Evolutionary conservation across 2,113 vertebrate genomes (phyloP), one percentile per base, ranked within the genome.

Genomic region (Semicossyphus pulcher): DNA sequence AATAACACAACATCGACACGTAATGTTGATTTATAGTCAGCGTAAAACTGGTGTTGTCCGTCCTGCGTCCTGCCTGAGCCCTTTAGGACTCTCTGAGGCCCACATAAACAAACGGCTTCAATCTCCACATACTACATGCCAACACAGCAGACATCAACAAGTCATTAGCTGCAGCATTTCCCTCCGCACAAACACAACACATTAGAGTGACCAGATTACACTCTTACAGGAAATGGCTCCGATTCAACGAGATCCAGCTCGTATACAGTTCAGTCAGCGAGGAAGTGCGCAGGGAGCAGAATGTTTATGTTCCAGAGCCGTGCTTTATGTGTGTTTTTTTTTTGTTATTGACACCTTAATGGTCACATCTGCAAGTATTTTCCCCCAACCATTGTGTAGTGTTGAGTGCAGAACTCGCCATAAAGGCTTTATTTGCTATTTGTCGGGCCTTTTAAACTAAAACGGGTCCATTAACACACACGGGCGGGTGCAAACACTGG

Each of bases 321-420:
- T 18, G 51, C 59, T 78, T 79, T 62, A 48, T 67, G 31, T n/a
- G 32, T n/a, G n/a, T n/a, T n/a, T 42, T 66, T 45, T 44, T 76
- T 72, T 66, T 54, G 59, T 72, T 80, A 65, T 80, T 53, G 80
- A 80, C 80, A 84, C 80, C 85, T 78, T 83, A 79, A 87, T 77
- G 77, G 61, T 60, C 71, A 83, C 87, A 89, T 91, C 87, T 86
- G 85, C 58, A 62, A 84, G 63, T 69, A 57, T 58, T 85, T 83
- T 71, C 52, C 63, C 62, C 52, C 32, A 5, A 49, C 60, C 61
- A 25, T 74, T 80, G 69, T 85, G 62, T 57, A 41, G 49, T 36
- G 70, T 23, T 31, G 56, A 81, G 74, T 61, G 76, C 69, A 69
- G 45, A 59, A 80, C 26, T 39, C 12, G 59, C 72, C 49, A 32